phyloP scores from a whole-genome alignment of 1,140 invertebrate species.

The Coelopa frigida region DNA sequence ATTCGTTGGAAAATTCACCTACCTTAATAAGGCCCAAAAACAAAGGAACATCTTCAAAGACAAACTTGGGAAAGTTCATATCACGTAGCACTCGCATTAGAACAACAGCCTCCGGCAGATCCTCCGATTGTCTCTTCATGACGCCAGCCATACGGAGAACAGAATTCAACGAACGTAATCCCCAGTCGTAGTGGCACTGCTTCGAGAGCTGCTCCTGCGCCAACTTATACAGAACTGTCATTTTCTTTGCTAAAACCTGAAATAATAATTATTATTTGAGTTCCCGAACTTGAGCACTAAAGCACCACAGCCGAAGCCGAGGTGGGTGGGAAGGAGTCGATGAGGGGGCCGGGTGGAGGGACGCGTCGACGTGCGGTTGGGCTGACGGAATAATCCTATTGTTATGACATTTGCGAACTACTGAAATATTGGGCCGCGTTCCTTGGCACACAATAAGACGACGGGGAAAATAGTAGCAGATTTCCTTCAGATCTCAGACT shows the following conservation, averaged over 20 bases:
- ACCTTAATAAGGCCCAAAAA: constrained; percentile 75
- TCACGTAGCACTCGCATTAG: constrained; percentile 82
- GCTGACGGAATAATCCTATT: too few species aligned
- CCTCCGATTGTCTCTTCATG: constrained; percentile 65
- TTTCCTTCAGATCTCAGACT: too few species aligned
- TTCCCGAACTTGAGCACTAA: too few species aligned
- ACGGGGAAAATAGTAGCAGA: too few species aligned
- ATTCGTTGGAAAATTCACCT: too few species aligned
- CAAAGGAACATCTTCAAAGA: constrained; percentile 81
- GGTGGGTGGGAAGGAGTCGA: too few species aligned
- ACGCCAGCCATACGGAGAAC: constrained; percentile 85
- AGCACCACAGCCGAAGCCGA: too few species aligned
- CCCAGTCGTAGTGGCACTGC: constrained; percentile 91
- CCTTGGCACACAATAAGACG: too few species aligned
- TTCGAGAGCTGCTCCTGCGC: constrained; percentile 81
- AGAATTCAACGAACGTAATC: constrained; percentile 78
- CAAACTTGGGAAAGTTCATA: constrained; percentile 89
- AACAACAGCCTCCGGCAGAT: constrained; percentile 74
- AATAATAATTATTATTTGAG: constrained; percentile 12
- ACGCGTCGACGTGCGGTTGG: too few species aligned
- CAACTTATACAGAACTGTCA: constrained; percentile 82
- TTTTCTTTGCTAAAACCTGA: constrained; percentile 79
- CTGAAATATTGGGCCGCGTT: too few species aligned
- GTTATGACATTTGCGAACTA: too few species aligned
- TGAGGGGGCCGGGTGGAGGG: too few species aligned